phyloP scores from a whole-genome alignment of 2,888 invertebrate genomes.

The Beris morrisii region DNA sequence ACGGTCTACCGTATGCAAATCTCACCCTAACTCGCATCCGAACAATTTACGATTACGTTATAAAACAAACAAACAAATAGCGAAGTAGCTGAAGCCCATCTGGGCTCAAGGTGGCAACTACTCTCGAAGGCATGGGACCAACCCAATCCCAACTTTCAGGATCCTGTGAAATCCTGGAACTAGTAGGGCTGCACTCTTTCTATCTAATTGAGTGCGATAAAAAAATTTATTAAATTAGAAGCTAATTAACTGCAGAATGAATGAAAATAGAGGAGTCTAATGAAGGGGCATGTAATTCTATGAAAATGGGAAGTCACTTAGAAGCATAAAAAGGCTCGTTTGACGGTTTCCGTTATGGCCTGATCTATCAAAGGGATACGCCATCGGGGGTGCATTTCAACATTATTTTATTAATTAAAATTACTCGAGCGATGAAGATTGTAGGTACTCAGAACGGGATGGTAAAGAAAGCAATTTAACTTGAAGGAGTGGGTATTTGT shows the following conservation, averaged over 20 bases:
- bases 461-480: too few relatives aligned
- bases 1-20: neutral
- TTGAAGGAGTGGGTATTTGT: too few relatives aligned
- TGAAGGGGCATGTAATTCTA: conserved; percentile 30
- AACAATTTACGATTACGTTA: conserved; percentile 33
- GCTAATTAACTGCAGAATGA: conserved; percentile 39
- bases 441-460: too few relatives aligned
- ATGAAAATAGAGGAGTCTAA: conserved; percentile 35
- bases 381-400: too few relatives aligned
- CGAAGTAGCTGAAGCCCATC: conserved; percentile 33
- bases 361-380: too few relatives aligned
- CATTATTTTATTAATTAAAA: too few relatives aligned
- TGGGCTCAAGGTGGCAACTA: conserved; percentile 13
- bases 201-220: conserved; percentile 38
- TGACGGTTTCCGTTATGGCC: conserved; percentile 21
- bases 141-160: neutral
- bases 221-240: conserved; percentile 35
- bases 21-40: conserved; percentile 23
- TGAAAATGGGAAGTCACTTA: conserved; percentile 34
- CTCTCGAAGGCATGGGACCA: conserved; percentile 3
- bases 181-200: conserved; percentile 18
- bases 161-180: conserved; percentile 9
- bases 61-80: conserved; percentile 33
- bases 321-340: conserved; percentile 16
- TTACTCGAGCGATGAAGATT: too few relatives aligned